Evolutionary conservation across 2,888 invertebrate genomes (phyloP).

Genomic region (Prionchulus punctatus): DNA sequence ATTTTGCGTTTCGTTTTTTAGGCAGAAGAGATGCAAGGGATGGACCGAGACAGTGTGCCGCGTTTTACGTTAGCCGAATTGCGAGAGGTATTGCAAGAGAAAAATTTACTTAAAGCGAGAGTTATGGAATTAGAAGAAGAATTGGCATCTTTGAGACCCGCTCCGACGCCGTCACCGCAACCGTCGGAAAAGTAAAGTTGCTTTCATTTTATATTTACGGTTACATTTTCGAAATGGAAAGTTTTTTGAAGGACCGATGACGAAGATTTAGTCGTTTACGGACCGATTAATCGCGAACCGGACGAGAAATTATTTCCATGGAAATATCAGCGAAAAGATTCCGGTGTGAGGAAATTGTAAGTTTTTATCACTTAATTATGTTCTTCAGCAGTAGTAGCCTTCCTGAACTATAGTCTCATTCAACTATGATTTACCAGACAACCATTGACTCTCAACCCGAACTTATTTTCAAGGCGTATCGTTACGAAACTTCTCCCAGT

Average conservation of each 20-base stretch:
- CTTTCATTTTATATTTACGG: not conserved
- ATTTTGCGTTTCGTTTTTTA: slow-evolving; percentile 3
- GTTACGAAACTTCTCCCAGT: too few relatives aligned
- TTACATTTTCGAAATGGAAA: not conserved
- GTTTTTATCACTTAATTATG: too few relatives aligned
- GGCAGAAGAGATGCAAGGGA: slow-evolving; percentile 8
- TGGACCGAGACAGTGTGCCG: slow-evolving; percentile 45
- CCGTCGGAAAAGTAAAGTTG: slow-evolving; percentile 2
- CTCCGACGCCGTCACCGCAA: slow-evolving; percentile 8
- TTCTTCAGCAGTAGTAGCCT: too few relatives aligned
- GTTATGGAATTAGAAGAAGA: slow-evolving; percentile 86
- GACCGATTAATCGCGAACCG: slow-evolving; percentile 86
- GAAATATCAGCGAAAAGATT: slow-evolving; percentile 42
- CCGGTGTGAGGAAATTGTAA: slow-evolving; percentile 18
- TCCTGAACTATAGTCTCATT: too few relatives aligned
- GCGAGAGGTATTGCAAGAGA: slow-evolving; percentile 68
- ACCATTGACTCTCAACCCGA: too few relatives aligned
- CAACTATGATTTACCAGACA: too few relatives aligned
- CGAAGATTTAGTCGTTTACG: slow-evolving; percentile 80
- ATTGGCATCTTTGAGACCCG: slow-evolving; percentile 40
- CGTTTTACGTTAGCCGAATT: slow-evolving; percentile 67
- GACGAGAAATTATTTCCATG: slow-evolving; percentile 76
- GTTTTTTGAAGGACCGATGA: not conserved
- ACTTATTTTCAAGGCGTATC: too few relatives aligned
- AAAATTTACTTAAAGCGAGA: slow-evolving; percentile 79